These are phyloP conservation scores for Mustelus asterias DNA, from an alignment of 2,113 vertebrate species.

Conservation along the genomic window DNA sequence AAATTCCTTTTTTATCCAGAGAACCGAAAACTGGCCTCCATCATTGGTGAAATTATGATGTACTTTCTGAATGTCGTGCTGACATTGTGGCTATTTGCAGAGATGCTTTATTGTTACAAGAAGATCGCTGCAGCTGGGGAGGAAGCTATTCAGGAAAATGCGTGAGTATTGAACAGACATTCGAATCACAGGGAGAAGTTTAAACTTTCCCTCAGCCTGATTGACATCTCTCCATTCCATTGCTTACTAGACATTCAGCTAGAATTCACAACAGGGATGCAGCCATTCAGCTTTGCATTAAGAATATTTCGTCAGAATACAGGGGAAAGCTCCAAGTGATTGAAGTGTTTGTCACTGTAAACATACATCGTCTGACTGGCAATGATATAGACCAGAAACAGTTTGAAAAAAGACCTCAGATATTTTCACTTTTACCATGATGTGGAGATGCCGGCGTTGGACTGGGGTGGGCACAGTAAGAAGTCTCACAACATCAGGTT, in stretches of 20 bases:
- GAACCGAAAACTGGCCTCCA: conserved; percentile 73
- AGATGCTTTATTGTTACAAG: conserved; percentile 88
- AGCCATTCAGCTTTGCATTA: not conserved
- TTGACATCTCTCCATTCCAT: not conserved
- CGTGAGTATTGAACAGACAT: conserved; percentile 57
- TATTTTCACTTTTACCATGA: not conserved
- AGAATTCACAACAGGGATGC: not conserved
- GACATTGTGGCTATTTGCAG: conserved; percentile 78
- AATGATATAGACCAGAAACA: not conserved
- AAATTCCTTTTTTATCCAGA: conserved; percentile 48
- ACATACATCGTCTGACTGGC: not conserved
- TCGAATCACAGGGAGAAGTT: not conserved
- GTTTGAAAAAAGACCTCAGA: too few relatives aligned
- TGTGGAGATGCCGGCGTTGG: too few relatives aligned
- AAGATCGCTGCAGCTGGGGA: conserved; percentile 76
- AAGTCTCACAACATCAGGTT: too few relatives aligned
- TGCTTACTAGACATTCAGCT: not conserved
- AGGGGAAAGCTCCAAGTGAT: not conserved
- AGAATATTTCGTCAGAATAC: not conserved
- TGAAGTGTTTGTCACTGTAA: not conserved
- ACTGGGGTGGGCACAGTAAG: too few relatives aligned
- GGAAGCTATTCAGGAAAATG: conserved; percentile 69
- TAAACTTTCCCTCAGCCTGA: not conserved
- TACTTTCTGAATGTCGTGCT: conserved; percentile 84
- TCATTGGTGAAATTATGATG: conserved; percentile 87